A percentile compares a stretch with the other conserved stretches of the same genome.
phyloP scores from a whole-genome alignment of 2,113 vertebrate genomes.

The Pseudorasbora parva region DNA sequence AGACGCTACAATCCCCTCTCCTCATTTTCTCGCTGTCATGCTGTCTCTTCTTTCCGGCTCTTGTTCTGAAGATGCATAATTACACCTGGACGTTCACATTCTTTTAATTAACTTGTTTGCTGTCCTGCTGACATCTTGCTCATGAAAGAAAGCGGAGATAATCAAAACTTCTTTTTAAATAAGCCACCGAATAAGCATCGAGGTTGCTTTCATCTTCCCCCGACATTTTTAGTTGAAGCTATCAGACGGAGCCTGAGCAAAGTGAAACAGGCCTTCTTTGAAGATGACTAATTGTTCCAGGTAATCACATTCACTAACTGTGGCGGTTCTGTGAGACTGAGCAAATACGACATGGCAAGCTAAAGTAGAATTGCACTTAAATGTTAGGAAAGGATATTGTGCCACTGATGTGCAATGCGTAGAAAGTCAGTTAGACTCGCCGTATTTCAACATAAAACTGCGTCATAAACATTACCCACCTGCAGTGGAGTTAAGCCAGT shows the following conservation, averaged over 20 bases:
- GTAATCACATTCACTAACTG: slow-evolving; percentile 5
- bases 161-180: slow-evolving; percentile 5
- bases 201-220: slow-evolving; percentile 8
- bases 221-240: neutral
- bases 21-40: neutral
- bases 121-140: slow-evolving; percentile 10
- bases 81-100: neutral
- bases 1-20: neutral
- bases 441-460: neutral
- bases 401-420: neutral
- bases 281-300: slow-evolving; percentile 31
- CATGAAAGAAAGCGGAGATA: slow-evolving; percentile 1
- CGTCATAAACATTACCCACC: neutral
- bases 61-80: neutral
- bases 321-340: neutral
- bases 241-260: neutral
- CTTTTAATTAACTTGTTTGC: slow-evolving; percentile 30
- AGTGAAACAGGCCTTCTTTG: neutral
- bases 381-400: neutral
- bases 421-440: neutral
- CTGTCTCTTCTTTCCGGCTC: neutral
- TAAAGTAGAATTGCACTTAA: neutral
- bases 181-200: neutral
- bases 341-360: neutral
- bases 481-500: neutral